phyloP scores from a whole-genome alignment of 2,888 invertebrate species.

The Strigamia maritima region DNA sequence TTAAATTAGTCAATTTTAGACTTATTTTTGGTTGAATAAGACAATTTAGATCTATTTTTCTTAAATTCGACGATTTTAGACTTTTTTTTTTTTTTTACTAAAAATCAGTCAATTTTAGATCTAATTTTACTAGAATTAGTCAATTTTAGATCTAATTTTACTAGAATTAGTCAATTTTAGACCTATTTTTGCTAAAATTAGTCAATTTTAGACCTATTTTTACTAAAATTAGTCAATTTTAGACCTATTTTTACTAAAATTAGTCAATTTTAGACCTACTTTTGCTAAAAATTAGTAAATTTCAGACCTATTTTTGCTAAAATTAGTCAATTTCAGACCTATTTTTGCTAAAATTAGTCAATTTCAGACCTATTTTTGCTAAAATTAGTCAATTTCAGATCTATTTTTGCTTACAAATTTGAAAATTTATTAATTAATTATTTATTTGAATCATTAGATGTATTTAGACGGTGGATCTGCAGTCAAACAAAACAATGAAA shows the following conservation, averaged over 20 bases:
- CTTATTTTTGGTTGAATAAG: constrained; percentile 17
- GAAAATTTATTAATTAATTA: constrained; percentile 38
- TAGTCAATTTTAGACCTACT: not conserved
- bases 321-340: too few relatives aligned
- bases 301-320: too few relatives aligned
- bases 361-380: too few relatives aligned
- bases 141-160: not conserved
- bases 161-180: too few relatives aligned
- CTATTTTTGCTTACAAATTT: not conserved
- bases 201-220: constrained; percentile 28
- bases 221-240: constrained; percentile 38
- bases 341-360: constrained; percentile 25
- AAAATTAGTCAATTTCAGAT: not conserved
- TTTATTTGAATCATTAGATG: constrained; percentile 67
- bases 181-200: too few relatives aligned
- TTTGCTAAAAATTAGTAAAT: too few relatives aligned
- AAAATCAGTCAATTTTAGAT: not conserved
- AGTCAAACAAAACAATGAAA: constrained; percentile 87
- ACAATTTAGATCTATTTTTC: too few relatives aligned
- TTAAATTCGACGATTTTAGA: not conserved
- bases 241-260: too few relatives aligned
- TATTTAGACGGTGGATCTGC: constrained; percentile 93
- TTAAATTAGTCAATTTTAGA: not conserved
- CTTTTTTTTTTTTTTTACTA: too few relatives aligned
- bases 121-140: not conserved